Conservation (phyloP, 2,888 invertebrate genomes). For the Entomobrya multifasciata region DNA sequence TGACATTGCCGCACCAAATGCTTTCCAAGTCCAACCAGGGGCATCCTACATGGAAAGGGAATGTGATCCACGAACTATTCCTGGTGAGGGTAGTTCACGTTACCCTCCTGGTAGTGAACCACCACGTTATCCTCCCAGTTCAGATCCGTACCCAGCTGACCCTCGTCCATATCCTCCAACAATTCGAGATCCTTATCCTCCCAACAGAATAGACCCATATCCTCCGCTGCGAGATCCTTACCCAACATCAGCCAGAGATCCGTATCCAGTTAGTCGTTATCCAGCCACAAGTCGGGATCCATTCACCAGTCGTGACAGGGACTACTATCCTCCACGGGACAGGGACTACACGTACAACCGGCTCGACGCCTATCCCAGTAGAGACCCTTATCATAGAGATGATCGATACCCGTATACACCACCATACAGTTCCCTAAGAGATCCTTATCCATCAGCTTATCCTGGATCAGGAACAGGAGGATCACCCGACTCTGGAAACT, state of each 20-base stretch:
- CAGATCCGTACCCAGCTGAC: conserved; percentile 65
- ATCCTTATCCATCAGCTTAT: conserved; percentile 76
- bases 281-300: conserved; percentile 78
- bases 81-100: conserved; percentile 66
- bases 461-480: too few species aligned
- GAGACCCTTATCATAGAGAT: conserved; percentile 77
- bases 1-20: conserved; percentile 80
- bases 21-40: conserved; percentile 81
- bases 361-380: conserved; percentile 77
- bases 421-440: conserved; percentile 72
- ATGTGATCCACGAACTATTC: conserved; percentile 79
- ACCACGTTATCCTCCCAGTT: conserved; percentile 55
- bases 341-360: conserved; percentile 73
- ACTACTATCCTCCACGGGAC: conserved; percentile 75
- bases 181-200: conserved; percentile 78
- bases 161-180: conserved; percentile 77
- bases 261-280: conserved; percentile 77
- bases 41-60: conserved; percentile 81
- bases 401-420: conserved; percentile 75
- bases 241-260: conserved; percentile 76
- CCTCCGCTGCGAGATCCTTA: conserved; percentile 77
- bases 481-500: conserved; percentile 74
- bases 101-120: conserved; percentile 73
- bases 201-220: conserved; percentile 75
- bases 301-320: conserved; percentile 74